Evolutionary conservation across 2,113 vertebrate species (phyloP).

Genomic region (Malaclemys terrapin): DNA sequence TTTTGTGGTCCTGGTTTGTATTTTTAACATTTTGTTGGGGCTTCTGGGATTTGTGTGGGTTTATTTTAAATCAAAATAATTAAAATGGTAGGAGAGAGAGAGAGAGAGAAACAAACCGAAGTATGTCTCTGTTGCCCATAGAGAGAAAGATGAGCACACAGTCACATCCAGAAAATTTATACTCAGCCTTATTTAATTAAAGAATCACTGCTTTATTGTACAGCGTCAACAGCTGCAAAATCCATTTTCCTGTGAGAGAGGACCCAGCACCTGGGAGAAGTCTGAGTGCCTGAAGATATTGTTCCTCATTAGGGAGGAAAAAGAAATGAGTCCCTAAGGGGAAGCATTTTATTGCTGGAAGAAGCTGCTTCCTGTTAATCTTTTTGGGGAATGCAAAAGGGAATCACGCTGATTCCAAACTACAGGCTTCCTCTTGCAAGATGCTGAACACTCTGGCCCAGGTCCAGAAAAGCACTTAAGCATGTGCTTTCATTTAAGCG

Average conservation of each 20-base stretch:
- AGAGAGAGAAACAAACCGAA: not conserved
- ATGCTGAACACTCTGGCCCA: not conserved
- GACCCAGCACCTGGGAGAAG: slow-evolving; percentile 32
- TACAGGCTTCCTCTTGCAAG: not conserved
- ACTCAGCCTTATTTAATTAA: slow-evolving; percentile 51
- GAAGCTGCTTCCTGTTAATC: slow-evolving; percentile 13
- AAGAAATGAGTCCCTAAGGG: not conserved
- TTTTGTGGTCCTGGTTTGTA: not conserved
- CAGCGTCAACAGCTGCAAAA: slow-evolving; percentile 31
- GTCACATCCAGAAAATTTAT: slow-evolving; percentile 47
- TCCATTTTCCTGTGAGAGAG: slow-evolving; percentile 3
- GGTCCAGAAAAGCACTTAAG: not conserved
- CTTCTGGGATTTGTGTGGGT: not conserved
- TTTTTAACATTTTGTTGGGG: not conserved
- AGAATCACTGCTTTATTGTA: slow-evolving; percentile 34
- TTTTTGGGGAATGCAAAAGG: not conserved
- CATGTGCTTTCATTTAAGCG: not conserved
- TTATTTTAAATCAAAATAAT: slow-evolving; percentile 32
- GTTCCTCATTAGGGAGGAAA: not conserved
- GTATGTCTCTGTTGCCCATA: not conserved
- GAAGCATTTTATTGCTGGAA: not conserved
- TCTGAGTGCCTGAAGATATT: not conserved
- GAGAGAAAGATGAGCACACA: slow-evolving; percentile 33
- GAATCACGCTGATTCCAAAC: not conserved
- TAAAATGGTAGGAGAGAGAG: not conserved